Conservation (phyloP, 2,888 invertebrate species). For the Pyrgus malvae region DNA sequence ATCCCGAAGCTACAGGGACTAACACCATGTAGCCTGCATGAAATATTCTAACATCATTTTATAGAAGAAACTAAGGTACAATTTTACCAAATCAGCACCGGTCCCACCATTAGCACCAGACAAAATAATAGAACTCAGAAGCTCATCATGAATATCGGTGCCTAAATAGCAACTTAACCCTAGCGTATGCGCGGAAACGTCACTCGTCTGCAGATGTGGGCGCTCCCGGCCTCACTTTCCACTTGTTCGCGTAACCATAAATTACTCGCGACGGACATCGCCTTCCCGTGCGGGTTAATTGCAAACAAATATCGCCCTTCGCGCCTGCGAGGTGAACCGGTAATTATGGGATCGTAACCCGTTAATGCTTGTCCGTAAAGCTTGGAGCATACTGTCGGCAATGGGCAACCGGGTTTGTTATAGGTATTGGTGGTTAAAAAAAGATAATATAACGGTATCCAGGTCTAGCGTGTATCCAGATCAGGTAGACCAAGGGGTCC, state of each 20-base stretch:
- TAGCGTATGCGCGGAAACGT: constrained; percentile 59
- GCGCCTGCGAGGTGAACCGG: constrained; percentile 47
- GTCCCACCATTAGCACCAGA: background rate
- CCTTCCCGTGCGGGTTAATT: constrained; percentile 66
- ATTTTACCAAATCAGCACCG: background rate
- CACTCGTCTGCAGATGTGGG: constrained; percentile 60
- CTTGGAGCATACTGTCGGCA: background rate
- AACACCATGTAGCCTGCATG: too few species aligned
- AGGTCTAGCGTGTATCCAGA: too few species aligned
- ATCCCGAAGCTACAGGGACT: too few species aligned
- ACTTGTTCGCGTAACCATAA: constrained; percentile 53
- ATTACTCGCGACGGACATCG: constrained; percentile 47
- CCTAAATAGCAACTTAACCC: constrained; percentile 45
- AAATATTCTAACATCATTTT: too few species aligned
- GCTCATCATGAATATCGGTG: constrained; percentile 21
- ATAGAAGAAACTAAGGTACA: background rate
- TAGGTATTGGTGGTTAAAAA: too few species aligned
- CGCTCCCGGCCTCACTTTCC: constrained; percentile 40
- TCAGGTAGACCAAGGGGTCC: too few species aligned
- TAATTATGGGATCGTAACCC: constrained; percentile 54
- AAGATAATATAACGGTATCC: too few species aligned
- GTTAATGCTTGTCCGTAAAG: background rate
- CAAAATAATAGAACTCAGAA: background rate
- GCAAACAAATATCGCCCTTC: constrained; percentile 69
- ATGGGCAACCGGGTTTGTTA: too few species aligned